A percentile compares a stretch with the other conserved stretches of the same genome.
Evolutionary conservation across 2,113 vertebrate genomes (phyloP).

Genomic region (Arizona elegans): DNA sequence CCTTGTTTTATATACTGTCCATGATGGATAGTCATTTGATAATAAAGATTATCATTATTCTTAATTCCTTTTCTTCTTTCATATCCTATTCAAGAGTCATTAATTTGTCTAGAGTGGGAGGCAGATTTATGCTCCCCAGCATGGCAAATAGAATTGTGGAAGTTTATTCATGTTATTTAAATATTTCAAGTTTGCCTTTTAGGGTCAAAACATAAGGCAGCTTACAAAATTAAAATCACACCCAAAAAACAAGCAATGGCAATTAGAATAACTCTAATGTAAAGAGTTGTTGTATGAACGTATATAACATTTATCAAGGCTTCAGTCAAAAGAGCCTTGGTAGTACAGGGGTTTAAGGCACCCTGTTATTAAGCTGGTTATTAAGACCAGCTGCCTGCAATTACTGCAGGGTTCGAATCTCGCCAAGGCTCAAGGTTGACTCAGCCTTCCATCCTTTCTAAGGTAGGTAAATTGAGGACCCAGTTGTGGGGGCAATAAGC

Average conservation of each 20-base stretch:
- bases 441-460: no score
- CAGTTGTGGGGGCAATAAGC: no score
- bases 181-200: not conserved
- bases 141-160: not conserved
- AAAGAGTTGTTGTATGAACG: not conserved
- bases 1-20: not conserved
- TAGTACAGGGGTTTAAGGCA: no score
- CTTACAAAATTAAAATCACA: not conserved
- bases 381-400: no score
- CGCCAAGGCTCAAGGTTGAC: no score
- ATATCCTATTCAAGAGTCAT: not conserved
- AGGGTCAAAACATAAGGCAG: not conserved
- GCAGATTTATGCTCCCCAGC: not conserved
- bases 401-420: no score
- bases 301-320: not conserved
- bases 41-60: slow-evolving; percentile 31
- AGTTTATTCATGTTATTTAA: not conserved
- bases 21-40: slow-evolving; percentile 13
- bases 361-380: no score
- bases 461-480: no score
- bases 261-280: not conserved
- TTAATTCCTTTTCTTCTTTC: slow-evolving; percentile 52
- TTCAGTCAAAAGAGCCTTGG: no score
- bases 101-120: not conserved
- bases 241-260: not conserved